Evolutionary conservation across 2,113 vertebrate species (phyloP).

Genomic region (Mastomys coucha): DNA sequence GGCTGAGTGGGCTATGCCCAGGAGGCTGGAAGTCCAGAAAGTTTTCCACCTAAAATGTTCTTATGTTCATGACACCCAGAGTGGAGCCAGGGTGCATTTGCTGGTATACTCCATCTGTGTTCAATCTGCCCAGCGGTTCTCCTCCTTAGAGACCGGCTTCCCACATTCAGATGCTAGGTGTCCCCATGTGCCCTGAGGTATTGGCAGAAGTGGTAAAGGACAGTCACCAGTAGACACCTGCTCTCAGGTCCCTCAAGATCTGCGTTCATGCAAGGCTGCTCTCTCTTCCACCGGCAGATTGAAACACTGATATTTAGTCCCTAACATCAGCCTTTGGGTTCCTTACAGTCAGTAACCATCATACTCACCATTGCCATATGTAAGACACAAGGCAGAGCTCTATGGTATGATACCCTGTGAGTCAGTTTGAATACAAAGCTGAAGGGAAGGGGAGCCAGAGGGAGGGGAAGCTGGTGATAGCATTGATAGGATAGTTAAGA

Average conservation of each 20-base stretch:
- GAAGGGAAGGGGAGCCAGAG: too few species aligned
- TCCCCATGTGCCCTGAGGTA: not conserved
- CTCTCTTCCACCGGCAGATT: not conserved
- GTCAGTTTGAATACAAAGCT: not conserved
- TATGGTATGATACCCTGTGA: fast-evolving
- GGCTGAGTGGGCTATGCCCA: fast-evolving
- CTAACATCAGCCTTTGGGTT: not conserved
- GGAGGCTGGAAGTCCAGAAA: not conserved
- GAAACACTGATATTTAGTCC: not conserved
- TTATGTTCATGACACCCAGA: not conserved
- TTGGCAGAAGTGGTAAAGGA: not conserved
- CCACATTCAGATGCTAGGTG: not conserved
- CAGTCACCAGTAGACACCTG: not conserved
- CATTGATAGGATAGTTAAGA: not conserved
- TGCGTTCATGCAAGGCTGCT: too few species aligned
- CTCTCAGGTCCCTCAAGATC: too few species aligned
- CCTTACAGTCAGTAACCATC: not conserved
- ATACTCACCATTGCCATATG: too few species aligned
- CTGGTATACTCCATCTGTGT: not conserved
- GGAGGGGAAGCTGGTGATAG: not conserved
- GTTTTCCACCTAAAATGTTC: fast-evolving
- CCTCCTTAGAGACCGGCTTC: not conserved
- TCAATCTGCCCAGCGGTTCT: too few species aligned
- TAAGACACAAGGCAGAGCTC: not conserved
- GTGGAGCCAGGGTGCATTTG: not conserved